A percentile compares a stretch with the other conserved stretches of the same genome.
Conservation (phyloP, 2,797 vertebrate species). For the Lerista edwardsae region DNA sequence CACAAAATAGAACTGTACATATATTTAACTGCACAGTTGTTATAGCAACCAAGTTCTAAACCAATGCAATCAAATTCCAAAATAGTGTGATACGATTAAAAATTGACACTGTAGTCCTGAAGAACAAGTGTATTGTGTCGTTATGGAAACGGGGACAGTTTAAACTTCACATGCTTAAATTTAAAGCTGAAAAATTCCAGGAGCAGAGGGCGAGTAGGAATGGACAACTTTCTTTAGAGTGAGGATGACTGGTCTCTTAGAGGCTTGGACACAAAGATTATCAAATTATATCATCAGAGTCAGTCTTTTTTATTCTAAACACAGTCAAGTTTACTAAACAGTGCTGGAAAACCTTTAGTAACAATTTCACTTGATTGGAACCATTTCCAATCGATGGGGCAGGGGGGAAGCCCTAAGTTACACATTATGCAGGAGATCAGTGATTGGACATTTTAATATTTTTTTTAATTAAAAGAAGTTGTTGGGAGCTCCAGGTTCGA, state of each 20-base stretch:
- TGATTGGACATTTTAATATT: too few species aligned
- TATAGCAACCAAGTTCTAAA: slow-evolving; percentile 57
- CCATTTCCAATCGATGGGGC: too few species aligned
- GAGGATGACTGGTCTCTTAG: neutral
- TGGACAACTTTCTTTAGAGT: neutral
- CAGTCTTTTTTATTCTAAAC: neutral
- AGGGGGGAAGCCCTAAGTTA: neutral
- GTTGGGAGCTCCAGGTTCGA: neutral
- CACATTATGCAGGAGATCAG: neutral
- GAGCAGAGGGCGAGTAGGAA: neutral
- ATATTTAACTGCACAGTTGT: slow-evolving; percentile 46
- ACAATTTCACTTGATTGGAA: neutral
- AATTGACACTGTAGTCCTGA: slow-evolving; percentile 45
- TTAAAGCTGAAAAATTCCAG: slow-evolving; percentile 34
- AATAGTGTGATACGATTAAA: slow-evolving; percentile 58
- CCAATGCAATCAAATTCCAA: slow-evolving; percentile 54
- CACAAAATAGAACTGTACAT: slow-evolving; percentile 1
- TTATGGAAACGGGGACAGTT: slow-evolving; percentile 63
- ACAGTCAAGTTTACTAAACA: neutral
- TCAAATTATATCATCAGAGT: neutral
- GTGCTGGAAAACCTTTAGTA: neutral
- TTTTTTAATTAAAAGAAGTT: neutral
- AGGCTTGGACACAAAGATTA: neutral
- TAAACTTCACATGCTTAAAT: slow-evolving; percentile 49
- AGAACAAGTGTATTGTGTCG: slow-evolving; percentile 48